Base-by-base conservation (phyloP, 2,797 vertebrate species). In the Apodemus agrarius region DNA sequence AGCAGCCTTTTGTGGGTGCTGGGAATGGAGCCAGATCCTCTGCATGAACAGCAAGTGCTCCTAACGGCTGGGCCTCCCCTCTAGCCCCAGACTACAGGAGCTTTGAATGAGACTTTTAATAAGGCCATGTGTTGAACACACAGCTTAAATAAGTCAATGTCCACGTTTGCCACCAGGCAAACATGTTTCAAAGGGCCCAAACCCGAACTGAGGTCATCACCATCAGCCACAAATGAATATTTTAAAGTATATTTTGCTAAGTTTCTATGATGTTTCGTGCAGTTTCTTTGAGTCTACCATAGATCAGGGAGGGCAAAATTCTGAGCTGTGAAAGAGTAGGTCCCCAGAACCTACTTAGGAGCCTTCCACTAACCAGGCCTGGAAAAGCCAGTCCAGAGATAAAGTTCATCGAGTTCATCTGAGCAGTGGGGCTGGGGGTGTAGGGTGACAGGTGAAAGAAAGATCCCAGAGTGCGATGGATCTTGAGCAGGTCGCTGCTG, bases 111-210 rank as follows among this genome's bases (percentile, higher is more conserved):
- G 63, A 65, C 24, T 40, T 24, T 76, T 61, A 46, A 80, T 82
- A 19, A 11, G 46, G 17, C 22, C 49, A 52, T 4, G 31, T 79
- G 19, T 90, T 43, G 24, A n/a, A 54, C 14, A 34, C 91, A 84
- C 14, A 54, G 46, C 61, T 34, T 21, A 22, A 34, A 52, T 13
- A 12, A 57, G 29, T 34, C 61, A 24, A n/a, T 75, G 31, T 81
- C 74, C 3, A 0, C 46, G 29, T 79, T 95, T 93, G 76, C 90
- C 96, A 94, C 4, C 16, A 29, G 12, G n/a, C 74, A 97, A 96
- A 88, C 81, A 97, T 9, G 90, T 85, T 96, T 95, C 91, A n/a
- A 81, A 92, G 81, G 94, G 43, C 84, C 82, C 69, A 78, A 96
- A 90, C 83, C 82, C 83, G 46, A 1, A 76, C 97, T 5, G 0